A percentile compares a stretch with the other conserved stretches of the same genome.
Conservation (phyloP, 2,888 invertebrate genomes). For the Tenthredo livida region DNA sequence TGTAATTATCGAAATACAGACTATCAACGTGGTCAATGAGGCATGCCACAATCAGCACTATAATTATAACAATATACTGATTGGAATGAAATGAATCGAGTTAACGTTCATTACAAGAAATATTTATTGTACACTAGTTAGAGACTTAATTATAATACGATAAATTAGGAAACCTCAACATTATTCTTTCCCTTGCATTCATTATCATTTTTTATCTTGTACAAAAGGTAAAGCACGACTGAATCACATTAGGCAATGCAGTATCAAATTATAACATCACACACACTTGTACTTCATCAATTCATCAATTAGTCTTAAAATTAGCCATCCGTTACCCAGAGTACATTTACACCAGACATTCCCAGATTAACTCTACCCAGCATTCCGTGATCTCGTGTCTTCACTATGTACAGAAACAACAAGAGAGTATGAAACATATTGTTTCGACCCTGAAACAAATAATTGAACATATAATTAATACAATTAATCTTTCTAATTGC, state of each 20-base stretch:
- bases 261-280: slow-evolving; percentile 5
- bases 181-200: neutral
- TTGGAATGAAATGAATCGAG: neutral
- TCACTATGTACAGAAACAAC: slow-evolving; percentile 89
- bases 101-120: neutral
- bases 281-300: neutral
- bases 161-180: neutral
- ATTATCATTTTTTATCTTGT: neutral
- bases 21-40: neutral
- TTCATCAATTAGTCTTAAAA: neutral
- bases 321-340: slow-evolving; percentile 87
- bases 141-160: neutral
- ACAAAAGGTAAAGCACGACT: slow-evolving; percentile 7
- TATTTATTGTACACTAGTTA: neutral
- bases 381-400: slow-evolving; percentile 86
- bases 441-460: slow-evolving; percentile 86
- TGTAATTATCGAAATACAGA: neutral
- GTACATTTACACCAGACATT: slow-evolving; percentile 90
- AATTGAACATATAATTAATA: neutral
- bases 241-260: slow-evolving; percentile 1
- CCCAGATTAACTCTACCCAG: slow-evolving; percentile 89
- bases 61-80: neutral
- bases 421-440: slow-evolving; percentile 93
- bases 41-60: neutral
- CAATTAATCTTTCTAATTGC: neutral